phyloP scores from a whole-genome alignment of 2,797 vertebrate genomes.

The Scyliorhinus canicula region DNA sequence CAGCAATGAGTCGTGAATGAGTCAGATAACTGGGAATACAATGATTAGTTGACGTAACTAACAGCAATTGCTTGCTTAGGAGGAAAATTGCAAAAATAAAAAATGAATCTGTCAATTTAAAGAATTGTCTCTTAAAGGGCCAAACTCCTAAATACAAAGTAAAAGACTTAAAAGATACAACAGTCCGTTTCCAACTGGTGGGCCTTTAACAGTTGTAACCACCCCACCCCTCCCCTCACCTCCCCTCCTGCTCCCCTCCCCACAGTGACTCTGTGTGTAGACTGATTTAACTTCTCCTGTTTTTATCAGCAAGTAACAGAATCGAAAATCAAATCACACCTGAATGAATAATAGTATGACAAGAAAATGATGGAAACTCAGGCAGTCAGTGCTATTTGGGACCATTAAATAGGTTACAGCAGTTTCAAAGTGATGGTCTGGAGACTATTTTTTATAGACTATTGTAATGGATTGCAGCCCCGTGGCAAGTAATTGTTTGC shows the following conservation, averaged over 20 bases:
- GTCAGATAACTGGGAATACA: neutral
- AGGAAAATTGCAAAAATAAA: neutral
- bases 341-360: too few relatives aligned
- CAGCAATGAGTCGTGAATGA: neutral
- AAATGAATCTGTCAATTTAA: neutral
- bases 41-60: constrained; percentile 7
- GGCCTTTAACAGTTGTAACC: neutral
- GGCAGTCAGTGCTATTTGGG: neutral
- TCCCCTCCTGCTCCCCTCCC: neutral
- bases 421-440: neutral
- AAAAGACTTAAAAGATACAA: neutral
- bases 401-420: neutral
- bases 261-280: neutral
- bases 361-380: neutral
- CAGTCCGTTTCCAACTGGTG: too few relatives aligned
- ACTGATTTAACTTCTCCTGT: neutral
- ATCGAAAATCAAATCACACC: neutral
- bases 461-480: neutral
- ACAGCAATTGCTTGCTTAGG: neutral
- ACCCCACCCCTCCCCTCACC: neutral
- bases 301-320: neutral
- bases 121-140: neutral
- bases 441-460: neutral
- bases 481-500: neutral
- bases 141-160: neutral